A percentile compares a stretch with the other conserved stretches of the same genome.
Evolutionary conservation across 2,113 vertebrate species (phyloP).

Genomic region (Cynoglossus semilaevis): DNA sequence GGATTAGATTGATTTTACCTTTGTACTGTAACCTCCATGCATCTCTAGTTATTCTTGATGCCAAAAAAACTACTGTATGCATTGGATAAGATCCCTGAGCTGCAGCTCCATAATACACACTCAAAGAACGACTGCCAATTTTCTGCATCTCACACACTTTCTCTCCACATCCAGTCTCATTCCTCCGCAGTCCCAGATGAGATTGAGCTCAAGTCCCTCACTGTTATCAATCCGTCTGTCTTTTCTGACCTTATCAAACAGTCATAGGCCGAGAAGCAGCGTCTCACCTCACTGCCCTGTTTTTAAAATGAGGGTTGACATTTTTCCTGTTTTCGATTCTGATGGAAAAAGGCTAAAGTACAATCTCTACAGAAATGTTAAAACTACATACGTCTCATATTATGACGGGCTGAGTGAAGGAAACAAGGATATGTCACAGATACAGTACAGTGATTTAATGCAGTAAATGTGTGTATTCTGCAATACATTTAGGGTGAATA

Average conservation of each 20-base stretch:
- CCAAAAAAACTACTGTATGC: slow-evolving; percentile 13
- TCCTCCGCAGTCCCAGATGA: slow-evolving; percentile 18
- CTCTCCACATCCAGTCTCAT: slow-evolving; percentile 20
- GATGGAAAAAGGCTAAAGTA: slow-evolving; percentile 15
- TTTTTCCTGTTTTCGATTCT: slow-evolving; percentile 16
- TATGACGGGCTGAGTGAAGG: slow-evolving; percentile 13
- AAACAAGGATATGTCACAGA: not conserved
- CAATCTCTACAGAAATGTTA: slow-evolving; percentile 25
- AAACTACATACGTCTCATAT: slow-evolving; percentile 22
- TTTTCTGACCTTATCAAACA: slow-evolving; percentile 37
- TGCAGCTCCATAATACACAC: slow-evolving; percentile 14
- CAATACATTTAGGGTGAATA: too few species aligned
- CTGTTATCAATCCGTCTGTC: slow-evolving; percentile 32
- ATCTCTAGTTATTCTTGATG: too few species aligned
- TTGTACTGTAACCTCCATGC: not conserved
- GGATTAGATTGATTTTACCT: slow-evolving; percentile 12
- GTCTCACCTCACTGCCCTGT: slow-evolving; percentile 59
- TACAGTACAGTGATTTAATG: not conserved
- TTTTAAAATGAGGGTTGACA: slow-evolving; percentile 57
- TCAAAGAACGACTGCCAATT: slow-evolving; percentile 32
- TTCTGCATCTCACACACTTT: slow-evolving; percentile 20
- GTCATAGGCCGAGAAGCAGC: slow-evolving; percentile 28
- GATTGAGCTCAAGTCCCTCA: slow-evolving; percentile 37
- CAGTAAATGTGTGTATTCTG: not conserved
- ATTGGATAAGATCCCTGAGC: slow-evolving; percentile 33